Base-by-base conservation (phyloP, 2,888 invertebrate species). In the Laothoe populi region DNA sequence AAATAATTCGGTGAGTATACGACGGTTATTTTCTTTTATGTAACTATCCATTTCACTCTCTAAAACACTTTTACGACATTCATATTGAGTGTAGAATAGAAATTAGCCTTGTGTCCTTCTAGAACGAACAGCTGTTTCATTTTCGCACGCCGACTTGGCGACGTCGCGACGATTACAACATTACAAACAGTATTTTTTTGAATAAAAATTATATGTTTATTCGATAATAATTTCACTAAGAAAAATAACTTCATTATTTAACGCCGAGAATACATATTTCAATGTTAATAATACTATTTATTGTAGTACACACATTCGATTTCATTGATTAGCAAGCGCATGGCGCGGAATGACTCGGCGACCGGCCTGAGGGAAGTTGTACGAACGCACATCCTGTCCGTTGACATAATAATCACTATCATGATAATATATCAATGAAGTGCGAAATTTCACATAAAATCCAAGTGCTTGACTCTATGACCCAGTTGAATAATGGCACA, bases 1-100 rank as follows among this genome's bases (percentile, higher is more conserved):
- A 79, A 78, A 74, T 77, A 78, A 78, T 70, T 77, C 78, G 87
- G 90, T 90, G 71, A 90, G 90, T 84, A 75, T 74, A 67, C 65
- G 72, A 67, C 68, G 59, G 44, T 70, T 72, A 49, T 70, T 72
- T 71, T 62, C 1, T 67, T 70, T 65, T 68, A 68, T 66, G 60
- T 63, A 65, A 65, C 65, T 68, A 60, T 42, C 64, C 46, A 67
- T 71, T 66, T 63, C 53, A 61, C 48, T 65, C 64, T 67, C 11
- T 62, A 49, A 63, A 61, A 64, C 16, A 62, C 38, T 58, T 61
- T 69, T 59, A 61, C 57, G 44, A 57, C 31, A 57, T 57, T 53
- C 19, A 24, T 40, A 53, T 26, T 59, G 26, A 59, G 59, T 46
- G 38, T 24, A 53, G 61, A 44, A 53, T 61, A 60, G 45, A 44